Evolutionary conservation across 2,797 vertebrate genomes (phyloP), one percentile per base, ranked within the genome.

Genomic region (Pipistrellus pipistrellus): DNA sequence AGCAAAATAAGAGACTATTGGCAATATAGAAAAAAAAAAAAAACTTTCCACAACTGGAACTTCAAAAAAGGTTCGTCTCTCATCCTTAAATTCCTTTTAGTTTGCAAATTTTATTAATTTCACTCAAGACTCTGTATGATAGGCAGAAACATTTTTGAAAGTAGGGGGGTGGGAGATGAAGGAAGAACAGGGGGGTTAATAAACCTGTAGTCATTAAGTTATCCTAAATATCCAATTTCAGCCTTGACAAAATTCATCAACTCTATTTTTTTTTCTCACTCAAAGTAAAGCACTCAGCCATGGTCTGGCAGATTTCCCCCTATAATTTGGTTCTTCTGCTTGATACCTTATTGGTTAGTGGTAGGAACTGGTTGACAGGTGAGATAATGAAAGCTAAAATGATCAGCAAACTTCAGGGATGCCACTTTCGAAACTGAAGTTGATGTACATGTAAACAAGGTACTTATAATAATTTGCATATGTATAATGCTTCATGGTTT

Each of bases 371-470:
- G 14, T 75, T 96, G 93, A 64, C 69, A 90, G 82, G 21, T 95
- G 2, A 76, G 41, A 78, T 93, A 85, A 92, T 85, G 81, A 91
- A 90, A 90, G 68, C 72, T 89, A 95, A 96, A 96, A 93, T 90
- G 81, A 85, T 82, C 68, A 83, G 62, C 14, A 91, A 85, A 90
- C 69, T 20, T 64, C 27, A 96, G 71, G 64, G 51, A 93, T 53
- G 78, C 10, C 41, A 55, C 89, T 81, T 92, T 92, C 72, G 92
- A 93, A 94, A 75, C 12, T 76, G 72, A 94, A 97, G 46, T 78
- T 76, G 32, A 94, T 75, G 48, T 51, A n/a, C 66, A 94, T 85
- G 48, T 73, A 94, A 96, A 93, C 85, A 93, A 87, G 27, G 23
- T 68, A 75, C n/a, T 90, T 80, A 55, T 64, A 86, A 84, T 78